Evolutionary conservation across 2,113 vertebrate species (phyloP).

Genomic region (Xenopus tropicalis): DNA sequence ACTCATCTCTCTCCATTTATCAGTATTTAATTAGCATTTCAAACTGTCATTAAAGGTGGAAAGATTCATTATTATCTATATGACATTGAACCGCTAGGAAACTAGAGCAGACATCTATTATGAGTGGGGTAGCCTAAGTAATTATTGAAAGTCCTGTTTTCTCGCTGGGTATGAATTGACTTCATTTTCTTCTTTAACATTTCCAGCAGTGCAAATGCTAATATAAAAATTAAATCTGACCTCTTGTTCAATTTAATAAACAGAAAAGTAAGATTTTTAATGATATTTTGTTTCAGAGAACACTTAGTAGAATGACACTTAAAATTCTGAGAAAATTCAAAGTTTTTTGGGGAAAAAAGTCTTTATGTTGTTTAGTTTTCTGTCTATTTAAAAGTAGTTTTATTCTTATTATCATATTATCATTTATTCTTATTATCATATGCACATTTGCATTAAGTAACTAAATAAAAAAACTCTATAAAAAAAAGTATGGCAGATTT

Average conservation of each 20-base stretch:
- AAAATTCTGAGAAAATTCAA: no score
- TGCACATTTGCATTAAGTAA: no score
- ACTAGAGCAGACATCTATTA: slow-evolving; percentile 42
- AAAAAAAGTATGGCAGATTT: no score
- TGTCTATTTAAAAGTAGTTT: no score
- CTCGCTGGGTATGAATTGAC: slow-evolving; percentile 32
- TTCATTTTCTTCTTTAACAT: slow-evolving; percentile 23
- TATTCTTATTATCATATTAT: no score
- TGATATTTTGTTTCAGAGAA: not conserved
- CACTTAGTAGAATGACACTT: not conserved
- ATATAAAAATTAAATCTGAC: slow-evolving; percentile 40
- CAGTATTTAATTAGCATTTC: slow-evolving; percentile 46
- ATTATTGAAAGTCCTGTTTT: slow-evolving; percentile 36
- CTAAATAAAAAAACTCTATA: no score
- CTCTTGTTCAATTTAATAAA: slow-evolving; percentile 27
- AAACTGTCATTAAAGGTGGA: slow-evolving; percentile 39
- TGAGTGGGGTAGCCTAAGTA: slow-evolving; percentile 40
- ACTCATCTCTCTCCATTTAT: slow-evolving; percentile 33
- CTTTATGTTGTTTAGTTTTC: no score
- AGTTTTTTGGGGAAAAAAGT: no score
- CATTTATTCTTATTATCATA: no score
- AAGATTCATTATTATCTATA: slow-evolving; percentile 45
- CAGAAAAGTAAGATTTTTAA: slow-evolving; percentile 9
- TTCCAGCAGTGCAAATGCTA: slow-evolving; percentile 20
- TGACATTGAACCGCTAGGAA: slow-evolving; percentile 37